Evolutionary conservation across 2,113 vertebrate genomes (phyloP).

Genomic region (Tor tambroides): DNA sequence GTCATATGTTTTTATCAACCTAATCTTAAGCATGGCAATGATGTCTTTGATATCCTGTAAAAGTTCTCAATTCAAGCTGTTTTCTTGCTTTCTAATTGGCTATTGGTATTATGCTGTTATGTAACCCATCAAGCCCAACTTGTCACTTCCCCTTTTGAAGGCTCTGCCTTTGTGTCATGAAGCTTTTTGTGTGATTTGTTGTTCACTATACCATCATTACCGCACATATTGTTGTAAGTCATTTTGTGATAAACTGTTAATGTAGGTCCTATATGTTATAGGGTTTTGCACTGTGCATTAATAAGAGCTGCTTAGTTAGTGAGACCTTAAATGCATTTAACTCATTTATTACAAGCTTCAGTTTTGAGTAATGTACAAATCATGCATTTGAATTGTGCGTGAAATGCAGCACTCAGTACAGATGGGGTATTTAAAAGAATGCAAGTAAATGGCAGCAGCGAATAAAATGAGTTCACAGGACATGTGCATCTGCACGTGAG

Average conservation of each 20-base stretch:
- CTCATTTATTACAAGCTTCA: not conserved
- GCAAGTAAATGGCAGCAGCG: not conserved
- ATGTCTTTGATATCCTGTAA: not conserved
- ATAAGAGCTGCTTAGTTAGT: not conserved
- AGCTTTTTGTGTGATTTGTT: not conserved
- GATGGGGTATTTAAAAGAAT: not conserved
- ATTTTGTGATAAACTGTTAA: not conserved
- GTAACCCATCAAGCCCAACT: conserved; percentile 14
- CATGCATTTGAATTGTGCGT: not conserved
- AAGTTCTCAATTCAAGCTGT: not conserved
- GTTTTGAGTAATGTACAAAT: not conserved
- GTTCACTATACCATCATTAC: not conserved
- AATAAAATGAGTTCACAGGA: not conserved
- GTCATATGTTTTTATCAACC: not conserved
- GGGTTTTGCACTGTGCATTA: not conserved
- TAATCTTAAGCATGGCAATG: not conserved
- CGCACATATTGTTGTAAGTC: not conserved
- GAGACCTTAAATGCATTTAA: not conserved
- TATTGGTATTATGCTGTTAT: not conserved
- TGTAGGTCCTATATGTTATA: not conserved
- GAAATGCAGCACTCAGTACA: not conserved
- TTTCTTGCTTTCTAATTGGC: not conserved
- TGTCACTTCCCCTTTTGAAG: not conserved
- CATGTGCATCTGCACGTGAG: conserved; percentile 44
- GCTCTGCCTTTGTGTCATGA: not conserved